phyloP scores from a whole-genome alignment of 1,140 invertebrate genomes.

The Drosophila orena region DNA sequence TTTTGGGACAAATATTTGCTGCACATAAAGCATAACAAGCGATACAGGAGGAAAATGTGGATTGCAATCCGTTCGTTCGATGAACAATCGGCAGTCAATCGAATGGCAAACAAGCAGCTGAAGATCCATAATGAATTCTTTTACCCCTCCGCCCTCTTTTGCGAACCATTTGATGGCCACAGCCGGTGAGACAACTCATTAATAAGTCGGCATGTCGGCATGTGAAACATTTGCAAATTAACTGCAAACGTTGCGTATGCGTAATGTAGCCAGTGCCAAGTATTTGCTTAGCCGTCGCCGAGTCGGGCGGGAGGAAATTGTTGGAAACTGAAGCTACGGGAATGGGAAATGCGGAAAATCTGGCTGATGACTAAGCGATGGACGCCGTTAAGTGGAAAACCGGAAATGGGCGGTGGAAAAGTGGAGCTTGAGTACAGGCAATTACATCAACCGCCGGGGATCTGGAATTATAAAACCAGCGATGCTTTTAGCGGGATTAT shows the following conservation, averaged over 20 bases:
- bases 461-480: conserved; percentile 22
- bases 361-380: conserved; percentile 45
- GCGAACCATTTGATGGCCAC: conserved; percentile 39
- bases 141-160: conserved; percentile 5
- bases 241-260: conserved; percentile 77
- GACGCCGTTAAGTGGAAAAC: conserved; percentile 7
- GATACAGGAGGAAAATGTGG: conserved; percentile 15
- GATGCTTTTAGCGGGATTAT: conserved; percentile 44
- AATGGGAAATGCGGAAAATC: conserved; percentile 13
- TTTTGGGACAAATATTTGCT: conserved; percentile 65
- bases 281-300: conserved; percentile 62
- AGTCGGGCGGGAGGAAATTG: not conserved
- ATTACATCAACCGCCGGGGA: conserved; percentile 39
- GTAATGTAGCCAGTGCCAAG: conserved; percentile 58
- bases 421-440: conserved; percentile 11
- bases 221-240: conserved; percentile 78
- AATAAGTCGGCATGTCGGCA: conserved; percentile 71
- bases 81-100: conserved; percentile 55
- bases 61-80: conserved; percentile 12
- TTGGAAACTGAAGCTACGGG: conserved; percentile 14
- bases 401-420: conserved; percentile 14
- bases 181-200: conserved; percentile 65
- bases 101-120: conserved; percentile 49
- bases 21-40: conserved; percentile 61
- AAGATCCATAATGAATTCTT: conserved; percentile 54